A percentile compares a stretch with the other conserved stretches of the same genome.
These are phyloP conservation scores for Phallusia fumigata DNA, from an alignment of 23 tunicate species.

Conservation along the genomic window DNA sequence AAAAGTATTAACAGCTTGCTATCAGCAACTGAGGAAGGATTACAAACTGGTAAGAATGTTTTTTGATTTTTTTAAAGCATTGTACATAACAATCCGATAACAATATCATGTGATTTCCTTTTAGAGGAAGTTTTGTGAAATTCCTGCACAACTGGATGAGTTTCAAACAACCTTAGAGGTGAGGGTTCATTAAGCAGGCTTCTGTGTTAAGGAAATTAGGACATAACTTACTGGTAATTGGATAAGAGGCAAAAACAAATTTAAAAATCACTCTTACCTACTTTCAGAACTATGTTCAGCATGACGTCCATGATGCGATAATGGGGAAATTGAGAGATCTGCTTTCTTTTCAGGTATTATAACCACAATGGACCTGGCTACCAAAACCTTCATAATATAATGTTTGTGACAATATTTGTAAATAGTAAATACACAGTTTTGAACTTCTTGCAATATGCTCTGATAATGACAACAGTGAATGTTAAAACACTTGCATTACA, in stretches of 20 bases:
- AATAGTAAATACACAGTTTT: too few species aligned
- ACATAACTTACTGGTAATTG: too few species aligned
- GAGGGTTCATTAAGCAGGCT: background rate
- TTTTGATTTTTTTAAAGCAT: background rate
- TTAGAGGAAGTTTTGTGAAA: conserved; percentile 39
- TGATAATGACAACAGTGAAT: too few species aligned
- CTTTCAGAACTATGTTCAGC: conserved; percentile 54
- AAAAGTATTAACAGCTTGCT: conserved; percentile 19
- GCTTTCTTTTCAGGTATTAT: conserved; percentile 59
- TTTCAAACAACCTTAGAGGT: conserved; percentile 1
- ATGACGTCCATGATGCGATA: conserved; percentile 35
- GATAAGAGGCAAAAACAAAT: background rate
- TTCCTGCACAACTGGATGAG: background rate
- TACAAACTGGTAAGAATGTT: conserved; percentile 36
- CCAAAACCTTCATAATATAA: too few species aligned
- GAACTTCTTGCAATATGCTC: too few species aligned
- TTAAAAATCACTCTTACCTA: background rate
- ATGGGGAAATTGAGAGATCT: conserved; percentile 36
- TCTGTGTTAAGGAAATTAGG: too few species aligned
- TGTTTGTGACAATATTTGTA: too few species aligned
- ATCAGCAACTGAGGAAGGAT: conserved; percentile 20
- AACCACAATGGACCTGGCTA: too few species aligned
- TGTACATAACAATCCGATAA: background rate
- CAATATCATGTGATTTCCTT: conserved; percentile 14
- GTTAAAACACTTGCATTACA: too few species aligned